Conservation (phyloP, 2,797 vertebrate species). For the Sebastiscus albofasciatus region DNA sequence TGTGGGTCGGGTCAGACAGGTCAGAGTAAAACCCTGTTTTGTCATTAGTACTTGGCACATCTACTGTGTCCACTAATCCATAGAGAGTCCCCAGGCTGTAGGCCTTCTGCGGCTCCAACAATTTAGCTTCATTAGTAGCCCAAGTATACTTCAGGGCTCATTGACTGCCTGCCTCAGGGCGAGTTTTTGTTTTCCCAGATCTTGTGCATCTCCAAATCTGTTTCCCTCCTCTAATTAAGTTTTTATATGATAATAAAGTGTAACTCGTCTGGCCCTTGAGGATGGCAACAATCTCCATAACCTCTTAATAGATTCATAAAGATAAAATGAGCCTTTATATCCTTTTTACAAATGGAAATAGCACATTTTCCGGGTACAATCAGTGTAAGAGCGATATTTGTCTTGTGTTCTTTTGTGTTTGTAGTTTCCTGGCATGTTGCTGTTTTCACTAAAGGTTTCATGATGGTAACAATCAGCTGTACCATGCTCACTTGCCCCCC, state of each 20-base stretch:
- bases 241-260: conserved; percentile 63
- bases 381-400: neutral
- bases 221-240: conserved; percentile 57
- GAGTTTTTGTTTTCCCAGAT: conserved; percentile 55
- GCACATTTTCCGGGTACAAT: conserved; percentile 11
- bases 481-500: conserved; percentile 16
- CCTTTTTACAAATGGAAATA: conserved; percentile 18
- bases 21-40: conserved; percentile 2
- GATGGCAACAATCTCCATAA: conserved; percentile 33
- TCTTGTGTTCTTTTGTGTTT: conserved; percentile 14
- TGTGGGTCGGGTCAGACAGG: neutral
- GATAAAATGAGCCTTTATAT: conserved; percentile 27
- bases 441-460: conserved; percentile 43
- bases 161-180: conserved; percentile 55
- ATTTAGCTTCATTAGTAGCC: conserved; percentile 66
- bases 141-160: conserved; percentile 66
- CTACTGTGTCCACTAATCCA: conserved; percentile 31
- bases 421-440: neutral
- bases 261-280: conserved; percentile 17
- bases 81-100: conserved; percentile 29
- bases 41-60: conserved; percentile 27
- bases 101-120: conserved; percentile 44
- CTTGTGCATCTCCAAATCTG: conserved; percentile 49
- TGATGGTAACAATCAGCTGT: conserved; percentile 48
- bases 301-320: conserved; percentile 42